Conservation (phyloP, 1,140 invertebrate species). For the Solenopsis fugax region DNA sequence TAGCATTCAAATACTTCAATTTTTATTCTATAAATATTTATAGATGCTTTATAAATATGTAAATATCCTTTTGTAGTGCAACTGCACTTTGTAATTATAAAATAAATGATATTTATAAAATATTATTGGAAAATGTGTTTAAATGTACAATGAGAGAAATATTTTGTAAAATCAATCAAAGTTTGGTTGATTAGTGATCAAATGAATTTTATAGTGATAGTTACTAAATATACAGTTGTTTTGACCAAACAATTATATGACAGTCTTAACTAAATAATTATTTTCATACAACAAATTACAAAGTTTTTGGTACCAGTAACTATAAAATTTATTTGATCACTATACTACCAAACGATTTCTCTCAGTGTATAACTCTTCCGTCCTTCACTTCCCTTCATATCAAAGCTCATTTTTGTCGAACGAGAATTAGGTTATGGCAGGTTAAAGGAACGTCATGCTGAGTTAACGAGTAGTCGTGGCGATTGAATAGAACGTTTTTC, state of each 20-base stretch:
- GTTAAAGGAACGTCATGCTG: slow-evolving; percentile 29
- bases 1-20: slow-evolving; percentile 3
- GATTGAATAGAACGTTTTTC: slow-evolving; percentile 63
- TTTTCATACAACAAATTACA: too few relatives aligned
- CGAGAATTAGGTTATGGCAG: slow-evolving; percentile 1
- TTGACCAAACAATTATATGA: too few relatives aligned
- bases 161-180: too few relatives aligned
- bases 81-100: background rate
- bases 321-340: too few relatives aligned
- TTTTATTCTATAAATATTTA: slow-evolving; percentile 27
- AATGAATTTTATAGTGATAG: too few relatives aligned
- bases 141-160: too few relatives aligned
- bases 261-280: too few relatives aligned
- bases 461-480: slow-evolving; percentile 57
- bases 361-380: background rate
- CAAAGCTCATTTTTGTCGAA: background rate
- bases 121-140: background rate
- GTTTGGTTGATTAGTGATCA: too few relatives aligned
- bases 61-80: background rate
- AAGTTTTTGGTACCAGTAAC: too few relatives aligned
- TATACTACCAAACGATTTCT: too few relatives aligned
- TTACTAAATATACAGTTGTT: too few relatives aligned
- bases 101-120: background rate
- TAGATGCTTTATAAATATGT: slow-evolving; percentile 10
- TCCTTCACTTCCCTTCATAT: background rate